phyloP scores from a whole-genome alignment of 2,797 vertebrate species.

The Thalassophryne amazonica region DNA sequence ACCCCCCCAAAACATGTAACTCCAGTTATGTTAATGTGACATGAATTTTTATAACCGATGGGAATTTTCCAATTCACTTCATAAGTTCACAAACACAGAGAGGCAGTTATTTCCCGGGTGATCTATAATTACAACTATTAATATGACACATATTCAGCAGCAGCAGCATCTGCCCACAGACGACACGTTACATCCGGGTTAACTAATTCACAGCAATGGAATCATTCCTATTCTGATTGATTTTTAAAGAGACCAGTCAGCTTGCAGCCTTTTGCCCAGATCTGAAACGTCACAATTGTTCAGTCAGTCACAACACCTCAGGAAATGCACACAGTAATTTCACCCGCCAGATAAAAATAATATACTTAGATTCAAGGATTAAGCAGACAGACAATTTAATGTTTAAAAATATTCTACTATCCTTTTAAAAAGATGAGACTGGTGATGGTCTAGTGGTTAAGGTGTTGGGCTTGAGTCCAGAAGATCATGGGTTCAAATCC shows the following conservation, averaged over 20 bases:
- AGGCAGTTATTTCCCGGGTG: conserved; percentile 40
- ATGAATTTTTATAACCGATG: conserved; percentile 53
- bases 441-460: too few relatives aligned
- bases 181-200: conserved; percentile 22
- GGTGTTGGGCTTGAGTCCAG: too few relatives aligned
- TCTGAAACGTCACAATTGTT: too few relatives aligned
- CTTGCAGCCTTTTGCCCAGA: too few relatives aligned
- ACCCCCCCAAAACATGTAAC: conserved; percentile 27
- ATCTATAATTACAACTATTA: conserved; percentile 48
- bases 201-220: conserved; percentile 3
- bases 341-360: too few relatives aligned
- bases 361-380: too few relatives aligned
- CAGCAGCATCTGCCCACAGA: conserved; percentile 9
- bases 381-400: too few relatives aligned
- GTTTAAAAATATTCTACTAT: too few relatives aligned
- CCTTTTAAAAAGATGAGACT: too few relatives aligned
- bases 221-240: conserved; percentile 14
- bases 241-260: conserved; percentile 20
- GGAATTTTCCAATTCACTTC: conserved; percentile 48
- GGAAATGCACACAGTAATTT: too few relatives aligned
- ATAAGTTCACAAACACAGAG: conserved; percentile 46
- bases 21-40: conserved; percentile 26
- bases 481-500: too few relatives aligned
- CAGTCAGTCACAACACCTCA: too few relatives aligned
- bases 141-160: conserved; percentile 30